Evolutionary conservation across 2,113 vertebrate species (phyloP).

Genomic region (Cyanoliseus patagonus): DNA sequence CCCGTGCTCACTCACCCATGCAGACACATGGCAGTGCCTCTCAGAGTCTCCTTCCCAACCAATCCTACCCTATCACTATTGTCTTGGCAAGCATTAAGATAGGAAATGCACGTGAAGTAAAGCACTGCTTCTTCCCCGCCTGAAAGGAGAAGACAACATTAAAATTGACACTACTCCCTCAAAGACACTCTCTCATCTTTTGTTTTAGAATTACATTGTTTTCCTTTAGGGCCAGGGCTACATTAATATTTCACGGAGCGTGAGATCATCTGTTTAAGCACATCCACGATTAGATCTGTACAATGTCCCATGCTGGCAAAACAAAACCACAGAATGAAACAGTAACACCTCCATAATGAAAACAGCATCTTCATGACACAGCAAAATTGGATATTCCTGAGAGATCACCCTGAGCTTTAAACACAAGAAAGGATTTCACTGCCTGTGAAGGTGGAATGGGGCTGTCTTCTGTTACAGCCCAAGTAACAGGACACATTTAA

Average conservation of each 20-base stretch:
- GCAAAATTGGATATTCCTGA: slow-evolving; percentile 37
- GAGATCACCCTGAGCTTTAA: slow-evolving; percentile 21
- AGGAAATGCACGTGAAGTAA: background rate
- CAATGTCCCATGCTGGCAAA: background rate
- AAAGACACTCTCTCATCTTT: background rate
- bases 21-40: accelerated
- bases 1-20: background rate
- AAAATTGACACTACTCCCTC: slow-evolving; percentile 9
- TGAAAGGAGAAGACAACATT: background rate
- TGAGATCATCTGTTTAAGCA: slow-evolving; percentile 24
- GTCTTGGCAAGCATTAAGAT: background rate
- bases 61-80: background rate
- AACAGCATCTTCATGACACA: background rate
- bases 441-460: background rate
- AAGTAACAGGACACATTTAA: background rate
- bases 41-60: background rate
- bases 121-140: background rate
- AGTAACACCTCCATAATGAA: background rate
- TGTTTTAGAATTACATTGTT: background rate
- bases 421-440: background rate
- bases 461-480: background rate
- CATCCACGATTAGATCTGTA: background rate
- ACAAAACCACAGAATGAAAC: background rate
- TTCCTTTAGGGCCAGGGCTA: background rate
- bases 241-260: slow-evolving; percentile 2